These are phyloP conservation scores for Tyrannus savana DNA, from an alignment of 2,113 vertebrate genomes.

Conservation along the genomic window DNA sequence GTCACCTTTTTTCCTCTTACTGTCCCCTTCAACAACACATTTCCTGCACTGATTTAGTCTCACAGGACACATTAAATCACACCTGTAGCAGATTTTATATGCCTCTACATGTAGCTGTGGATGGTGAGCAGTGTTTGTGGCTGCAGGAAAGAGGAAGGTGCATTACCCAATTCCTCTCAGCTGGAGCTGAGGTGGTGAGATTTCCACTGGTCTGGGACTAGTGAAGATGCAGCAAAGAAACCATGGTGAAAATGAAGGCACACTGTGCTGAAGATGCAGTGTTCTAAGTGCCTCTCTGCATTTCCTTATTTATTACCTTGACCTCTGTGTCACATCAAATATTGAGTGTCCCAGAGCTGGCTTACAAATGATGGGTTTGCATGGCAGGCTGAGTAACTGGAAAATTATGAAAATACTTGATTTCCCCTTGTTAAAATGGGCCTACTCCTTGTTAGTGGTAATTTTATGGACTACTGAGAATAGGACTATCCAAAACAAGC, in stretches of 20 bases:
- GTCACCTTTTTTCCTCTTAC: not conserved
- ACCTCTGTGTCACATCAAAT: not conserved
- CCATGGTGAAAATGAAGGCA: not conserved
- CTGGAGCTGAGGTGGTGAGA: not conserved
- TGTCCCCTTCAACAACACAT: not conserved
- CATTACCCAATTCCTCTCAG: fast-evolving
- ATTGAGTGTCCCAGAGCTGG: not conserved
- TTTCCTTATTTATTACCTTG: too few species aligned
- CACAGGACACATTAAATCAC: not conserved
- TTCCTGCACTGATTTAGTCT: not conserved
- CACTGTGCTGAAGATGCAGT: not conserved
- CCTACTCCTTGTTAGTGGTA: not conserved
- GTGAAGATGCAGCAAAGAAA: not conserved
- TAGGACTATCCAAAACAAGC: not conserved
- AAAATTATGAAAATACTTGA: not conserved
- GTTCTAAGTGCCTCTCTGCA: not conserved
- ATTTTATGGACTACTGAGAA: not conserved
- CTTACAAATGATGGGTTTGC: not conserved
- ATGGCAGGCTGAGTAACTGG: not conserved
- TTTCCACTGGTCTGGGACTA: not conserved
- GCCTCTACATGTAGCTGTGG: fast-evolving
- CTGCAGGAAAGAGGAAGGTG: not conserved
- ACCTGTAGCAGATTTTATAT: not conserved
- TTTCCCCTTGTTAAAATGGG: not conserved
- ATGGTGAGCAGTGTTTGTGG: not conserved